phyloP scores from a whole-genome alignment of 2,888 invertebrate genomes.

The Stramonita haemastoma region DNA sequence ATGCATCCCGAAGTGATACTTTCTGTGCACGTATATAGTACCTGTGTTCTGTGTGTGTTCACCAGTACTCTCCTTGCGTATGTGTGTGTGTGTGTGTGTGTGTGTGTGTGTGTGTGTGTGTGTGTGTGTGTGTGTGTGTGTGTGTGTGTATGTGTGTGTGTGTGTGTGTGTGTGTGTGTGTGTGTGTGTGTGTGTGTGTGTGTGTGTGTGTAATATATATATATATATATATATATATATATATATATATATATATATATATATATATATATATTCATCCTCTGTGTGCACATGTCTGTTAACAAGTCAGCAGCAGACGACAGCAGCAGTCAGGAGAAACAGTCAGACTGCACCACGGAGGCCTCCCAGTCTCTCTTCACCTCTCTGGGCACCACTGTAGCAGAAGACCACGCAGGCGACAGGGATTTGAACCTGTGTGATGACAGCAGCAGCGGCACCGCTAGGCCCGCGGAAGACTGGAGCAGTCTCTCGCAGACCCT shows the following conservation, averaged over 20 bases:
- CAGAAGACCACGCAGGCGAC: neutral
- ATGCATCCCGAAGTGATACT: too few relatives aligned
- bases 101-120: neutral
- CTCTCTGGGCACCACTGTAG: neutral
- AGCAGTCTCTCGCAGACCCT: neutral
- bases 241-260: neutral
- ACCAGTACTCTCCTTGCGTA: neutral
- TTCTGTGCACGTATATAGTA: too few relatives aligned
- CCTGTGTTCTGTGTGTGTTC: too few relatives aligned
- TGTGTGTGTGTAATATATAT: too few relatives aligned
- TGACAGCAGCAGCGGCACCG: neutral
- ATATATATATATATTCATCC: too few relatives aligned
- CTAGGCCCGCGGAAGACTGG: neutral
- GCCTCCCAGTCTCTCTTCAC: constrained; percentile 22
- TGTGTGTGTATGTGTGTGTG: neutral
- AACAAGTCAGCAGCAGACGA: neutral
- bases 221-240: too few relatives aligned
- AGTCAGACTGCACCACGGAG: neutral
- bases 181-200: neutral
- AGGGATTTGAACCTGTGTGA: neutral
- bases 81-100: neutral
- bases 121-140: too few relatives aligned
- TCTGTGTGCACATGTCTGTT: too few relatives aligned
- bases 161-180: neutral
- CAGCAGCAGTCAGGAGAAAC: too few relatives aligned